Percentiles rank a stretch among this genome's conserved stretches.
Evolutionary conservation across 1,140 invertebrate genomes (phyloP).

Genomic region (Dreissena rostriformis): DNA sequence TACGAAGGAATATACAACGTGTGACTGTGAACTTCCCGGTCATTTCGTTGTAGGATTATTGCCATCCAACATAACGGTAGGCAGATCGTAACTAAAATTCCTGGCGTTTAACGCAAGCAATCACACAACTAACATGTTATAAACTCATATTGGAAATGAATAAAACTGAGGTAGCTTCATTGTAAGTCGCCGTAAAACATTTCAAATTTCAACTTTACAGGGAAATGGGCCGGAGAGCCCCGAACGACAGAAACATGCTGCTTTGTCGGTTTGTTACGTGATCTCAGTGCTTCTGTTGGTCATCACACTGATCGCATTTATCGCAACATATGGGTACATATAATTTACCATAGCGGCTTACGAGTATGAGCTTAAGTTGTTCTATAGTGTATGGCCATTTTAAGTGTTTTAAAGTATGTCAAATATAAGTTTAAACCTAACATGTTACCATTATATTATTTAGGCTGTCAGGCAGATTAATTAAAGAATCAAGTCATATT

Average conservation of each 20-base stretch:
- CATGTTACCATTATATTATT: no score
- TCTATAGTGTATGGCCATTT: no score
- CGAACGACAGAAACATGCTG: not conserved
- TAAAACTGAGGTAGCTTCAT: no score
- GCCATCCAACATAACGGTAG: conserved; percentile 27
- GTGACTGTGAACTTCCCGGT: conserved; percentile 35
- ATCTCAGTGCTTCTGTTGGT: not conserved
- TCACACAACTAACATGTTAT: not conserved
- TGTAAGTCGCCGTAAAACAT: no score
- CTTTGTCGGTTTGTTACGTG: not conserved
- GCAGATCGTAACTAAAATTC: not conserved
- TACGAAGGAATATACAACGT: not conserved
- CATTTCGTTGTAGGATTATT: conserved; percentile 23
- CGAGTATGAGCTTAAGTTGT: no score
- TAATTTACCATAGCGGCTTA: no score
- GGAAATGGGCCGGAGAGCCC: not conserved
- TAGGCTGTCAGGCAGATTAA: no score
- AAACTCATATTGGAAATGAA: no score
- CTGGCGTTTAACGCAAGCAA: no score
- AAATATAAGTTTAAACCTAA: no score
- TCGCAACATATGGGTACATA: not conserved
- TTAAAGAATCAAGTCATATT: no score
- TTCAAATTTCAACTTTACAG: not conserved
- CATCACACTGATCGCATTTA: not conserved
- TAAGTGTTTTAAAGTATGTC: no score